Evolutionary conservation across 1,140 invertebrate genomes (phyloP), one percentile per base, ranked within the genome.

Genomic region (Geopemphigus sp.): DNA sequence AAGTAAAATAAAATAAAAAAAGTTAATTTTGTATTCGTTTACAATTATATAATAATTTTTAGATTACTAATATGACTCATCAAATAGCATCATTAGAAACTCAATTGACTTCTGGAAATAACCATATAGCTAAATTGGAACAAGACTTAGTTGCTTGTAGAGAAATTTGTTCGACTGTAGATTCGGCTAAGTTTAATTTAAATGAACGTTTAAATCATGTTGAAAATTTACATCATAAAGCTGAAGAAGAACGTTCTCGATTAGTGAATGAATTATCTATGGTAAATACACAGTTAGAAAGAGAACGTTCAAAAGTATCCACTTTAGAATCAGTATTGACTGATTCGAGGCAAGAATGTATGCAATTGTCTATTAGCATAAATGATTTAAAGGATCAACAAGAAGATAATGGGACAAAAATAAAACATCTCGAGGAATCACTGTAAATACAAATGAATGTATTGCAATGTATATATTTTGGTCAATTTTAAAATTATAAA

Each of bases 61-160:
- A 89, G 88, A 88, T 89, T 66, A 81, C 85, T 19, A 87, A 88
- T 72, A 83, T 89, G 47, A 88, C 87, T 10, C 85, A 86, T 47
- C 87, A 85, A 78, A 84, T 90, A 6, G 88, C 88, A 5, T 85
- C 84, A 39, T 83, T 89, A 72, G 89, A 90, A 83, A 85, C 86
- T 0, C 86, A 89, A 80, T 57, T 89, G 4, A 85, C 85, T 24
- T 86, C 87, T 73, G 83, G 85, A 73, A 83, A 72, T 10, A 84
- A 85, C 1, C 85, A 86, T 32, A 85, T 83, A 47, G 83, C 85
- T 17, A 84, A 84, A 53, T 82, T 83, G 5, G 86, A 87, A 47
- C 81, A 84, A 2, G 88, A 89, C 80, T 82, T 89, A 32, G 84
- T 84, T 81, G 86, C 86, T 14, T 83, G 88, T 39, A 84, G 87